A percentile compares a stretch with the other conserved stretches of the same genome.
Conservation (phyloP, 2,888 invertebrate species). For the Pemphredon lugubris region DNA sequence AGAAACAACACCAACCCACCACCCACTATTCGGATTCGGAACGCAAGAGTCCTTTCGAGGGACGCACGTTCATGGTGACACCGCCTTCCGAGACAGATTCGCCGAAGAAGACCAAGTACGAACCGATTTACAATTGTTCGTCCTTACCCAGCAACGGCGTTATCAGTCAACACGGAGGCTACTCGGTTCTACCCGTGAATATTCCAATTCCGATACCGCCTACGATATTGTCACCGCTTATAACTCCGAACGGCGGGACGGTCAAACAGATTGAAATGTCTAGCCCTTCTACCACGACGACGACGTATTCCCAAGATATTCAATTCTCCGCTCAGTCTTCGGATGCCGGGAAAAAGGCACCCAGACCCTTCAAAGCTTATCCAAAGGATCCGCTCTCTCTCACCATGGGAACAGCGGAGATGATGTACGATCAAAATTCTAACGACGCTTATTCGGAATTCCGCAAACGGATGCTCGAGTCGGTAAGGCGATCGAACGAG, state of each 20-base stretch:
- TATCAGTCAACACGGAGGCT: neutral
- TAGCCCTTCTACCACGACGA: conserved; percentile 16
- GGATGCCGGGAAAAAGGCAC: conserved; percentile 78
- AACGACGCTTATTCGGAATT: conserved; percentile 88
- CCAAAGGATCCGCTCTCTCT: conserved; percentile 87
- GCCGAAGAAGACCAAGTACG: conserved; percentile 64
- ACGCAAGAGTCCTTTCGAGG: conserved; percentile 65
- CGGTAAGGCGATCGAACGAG: conserved; percentile 85
- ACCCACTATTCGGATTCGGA: conserved; percentile 34
- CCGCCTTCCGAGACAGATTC: conserved; percentile 74
- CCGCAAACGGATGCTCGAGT: conserved; percentile 86
- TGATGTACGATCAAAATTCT: conserved; percentile 83
- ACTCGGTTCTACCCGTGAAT: conserved; percentile 40
- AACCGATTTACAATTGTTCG: conserved; percentile 52
- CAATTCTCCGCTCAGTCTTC: conserved; percentile 37
- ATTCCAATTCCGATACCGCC: conserved; percentile 34
- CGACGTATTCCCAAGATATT: conserved; percentile 29
- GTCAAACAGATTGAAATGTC: conserved; percentile 33
- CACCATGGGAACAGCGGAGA: conserved; percentile 82
- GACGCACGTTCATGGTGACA: conserved; percentile 67
- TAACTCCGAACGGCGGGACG: conserved; percentile 15
- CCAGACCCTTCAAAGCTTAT: conserved; percentile 87
- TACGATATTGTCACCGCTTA: conserved; percentile 22
- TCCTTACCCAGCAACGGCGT: neutral
- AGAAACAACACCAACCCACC: conserved; percentile 36